phyloP scores from a whole-genome alignment of 2,113 vertebrate genomes.

The Neodon shergylaensis region DNA sequence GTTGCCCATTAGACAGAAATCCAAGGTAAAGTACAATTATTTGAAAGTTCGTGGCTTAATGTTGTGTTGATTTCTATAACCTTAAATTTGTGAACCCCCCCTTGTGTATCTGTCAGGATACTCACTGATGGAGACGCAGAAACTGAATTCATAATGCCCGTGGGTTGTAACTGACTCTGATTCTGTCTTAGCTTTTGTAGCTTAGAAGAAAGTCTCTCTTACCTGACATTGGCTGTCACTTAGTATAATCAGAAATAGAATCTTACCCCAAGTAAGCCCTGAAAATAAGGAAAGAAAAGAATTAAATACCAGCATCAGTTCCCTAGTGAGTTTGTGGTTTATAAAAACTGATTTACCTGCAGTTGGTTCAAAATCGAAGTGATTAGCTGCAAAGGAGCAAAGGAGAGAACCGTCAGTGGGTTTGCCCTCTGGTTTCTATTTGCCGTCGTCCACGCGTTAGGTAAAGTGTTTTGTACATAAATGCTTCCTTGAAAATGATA shows the following conservation, averaged over 20 bases:
- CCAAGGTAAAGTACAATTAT: background rate
- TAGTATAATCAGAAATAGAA: conserved; percentile 63
- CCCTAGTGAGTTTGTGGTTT: conserved; percentile 41
- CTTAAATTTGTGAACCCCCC: background rate
- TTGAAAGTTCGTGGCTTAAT: conserved; percentile 28
- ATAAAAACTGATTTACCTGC: conserved; percentile 55
- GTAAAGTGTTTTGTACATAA: conserved; percentile 35
- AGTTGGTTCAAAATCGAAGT: conserved; percentile 71
- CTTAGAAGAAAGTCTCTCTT: conserved; percentile 42
- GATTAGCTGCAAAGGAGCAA: conserved; percentile 66
- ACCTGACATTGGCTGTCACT: conserved; percentile 35
- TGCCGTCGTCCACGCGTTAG: background rate
- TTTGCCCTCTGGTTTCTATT: conserved; percentile 35
- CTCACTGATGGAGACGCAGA: background rate
- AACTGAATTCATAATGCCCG: background rate
- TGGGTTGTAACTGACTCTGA: background rate
- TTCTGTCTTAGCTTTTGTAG: conserved; percentile 9
- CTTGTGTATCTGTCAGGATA: background rate
- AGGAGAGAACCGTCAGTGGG: background rate
- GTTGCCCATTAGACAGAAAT: background rate
- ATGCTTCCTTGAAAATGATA: conserved; percentile 37
- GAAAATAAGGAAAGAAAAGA: conserved; percentile 34
- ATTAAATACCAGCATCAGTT: background rate
- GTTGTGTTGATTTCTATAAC: background rate
- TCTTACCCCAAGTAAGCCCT: conserved; percentile 71